Evolutionary conservation across 2,113 vertebrate genomes (phyloP).

Genomic region (Gila orcuttii): DNA sequence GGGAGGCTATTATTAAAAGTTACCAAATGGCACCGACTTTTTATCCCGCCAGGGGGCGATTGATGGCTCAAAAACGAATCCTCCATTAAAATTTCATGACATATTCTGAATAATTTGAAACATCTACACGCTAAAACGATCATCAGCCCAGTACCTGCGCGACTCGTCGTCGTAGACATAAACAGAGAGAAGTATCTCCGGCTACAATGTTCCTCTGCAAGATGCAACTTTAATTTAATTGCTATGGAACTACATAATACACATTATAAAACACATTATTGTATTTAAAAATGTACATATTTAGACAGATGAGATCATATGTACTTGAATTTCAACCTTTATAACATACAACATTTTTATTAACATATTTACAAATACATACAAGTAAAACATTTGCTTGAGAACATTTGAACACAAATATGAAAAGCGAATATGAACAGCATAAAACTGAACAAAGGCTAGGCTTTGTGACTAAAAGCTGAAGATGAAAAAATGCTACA

Average conservation of each 20-base stretch:
- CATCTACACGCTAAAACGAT: not conserved
- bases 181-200: too few species aligned
- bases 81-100: too few species aligned
- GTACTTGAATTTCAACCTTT: not conserved
- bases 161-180: too few species aligned
- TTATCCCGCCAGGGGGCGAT: not conserved
- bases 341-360: slow-evolving; percentile 42
- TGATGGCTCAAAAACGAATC: not conserved
- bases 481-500: not conserved
- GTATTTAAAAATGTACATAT: not conserved
- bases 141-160: too few species aligned
- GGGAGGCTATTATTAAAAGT: not conserved
- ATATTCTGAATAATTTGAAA: not conserved
- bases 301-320: not conserved
- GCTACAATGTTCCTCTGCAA: too few species aligned
- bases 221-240: too few species aligned
- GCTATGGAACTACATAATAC: too few species aligned
- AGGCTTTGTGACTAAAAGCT: not conserved
- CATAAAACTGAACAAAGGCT: slow-evolving; percentile 3
- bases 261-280: too few species aligned
- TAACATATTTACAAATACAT: slow-evolving; percentile 51
- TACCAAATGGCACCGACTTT: not conserved
- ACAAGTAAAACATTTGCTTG: slow-evolving; percentile 2
- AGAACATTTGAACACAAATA: not conserved
- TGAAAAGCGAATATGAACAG: not conserved